phyloP scores from a whole-genome alignment of 2,888 invertebrate genomes.

The Aphodius sticticus region DNA sequence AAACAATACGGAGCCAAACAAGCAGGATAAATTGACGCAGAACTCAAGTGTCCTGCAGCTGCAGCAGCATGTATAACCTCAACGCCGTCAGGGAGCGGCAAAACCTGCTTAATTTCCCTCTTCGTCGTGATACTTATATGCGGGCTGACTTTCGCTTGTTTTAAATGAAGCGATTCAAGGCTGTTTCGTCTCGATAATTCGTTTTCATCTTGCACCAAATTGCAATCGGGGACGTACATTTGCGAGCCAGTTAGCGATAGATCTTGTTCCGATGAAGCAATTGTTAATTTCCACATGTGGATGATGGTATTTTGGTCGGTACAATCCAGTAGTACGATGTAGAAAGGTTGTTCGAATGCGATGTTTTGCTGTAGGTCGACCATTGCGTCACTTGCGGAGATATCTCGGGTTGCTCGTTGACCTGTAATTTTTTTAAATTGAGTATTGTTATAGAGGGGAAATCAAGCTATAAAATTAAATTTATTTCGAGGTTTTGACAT shows the following conservation, averaged over 20 bases:
- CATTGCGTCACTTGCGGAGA: conserved; percentile 79
- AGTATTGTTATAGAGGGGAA: neutral
- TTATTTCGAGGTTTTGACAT: neutral
- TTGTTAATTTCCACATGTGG: conserved; percentile 95
- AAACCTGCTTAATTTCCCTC: conserved; percentile 90
- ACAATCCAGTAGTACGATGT: conserved; percentile 91
- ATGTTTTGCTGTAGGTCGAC: conserved; percentile 87
- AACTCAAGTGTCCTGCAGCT: conserved; percentile 96
- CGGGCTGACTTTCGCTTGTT: conserved; percentile 63
- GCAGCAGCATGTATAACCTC: conserved; percentile 94
- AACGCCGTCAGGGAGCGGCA: conserved; percentile 88
- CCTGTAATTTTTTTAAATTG: conserved; percentile 37
- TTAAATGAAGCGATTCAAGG: conserved; percentile 60
- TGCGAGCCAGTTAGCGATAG: conserved; percentile 67
- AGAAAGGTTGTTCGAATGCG: conserved; percentile 94
- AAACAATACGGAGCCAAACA: conserved; percentile 97
- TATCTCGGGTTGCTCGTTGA: conserved; percentile 48
- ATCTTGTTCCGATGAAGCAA: conserved; percentile 72
- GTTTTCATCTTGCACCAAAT: conserved; percentile 83
- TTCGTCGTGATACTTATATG: conserved; percentile 88
- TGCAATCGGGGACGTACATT: conserved; percentile 91
- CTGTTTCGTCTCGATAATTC: conserved; percentile 63
- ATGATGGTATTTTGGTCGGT: conserved; percentile 84
- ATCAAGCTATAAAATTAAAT: neutral
- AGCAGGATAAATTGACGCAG: conserved; percentile 98